Percentiles rank a stretch among this genome's conserved stretches.
These are phyloP conservation scores for Hepsetus odoe DNA, from an alignment of 2,113 vertebrate species.

Conservation along the genomic window DNA sequence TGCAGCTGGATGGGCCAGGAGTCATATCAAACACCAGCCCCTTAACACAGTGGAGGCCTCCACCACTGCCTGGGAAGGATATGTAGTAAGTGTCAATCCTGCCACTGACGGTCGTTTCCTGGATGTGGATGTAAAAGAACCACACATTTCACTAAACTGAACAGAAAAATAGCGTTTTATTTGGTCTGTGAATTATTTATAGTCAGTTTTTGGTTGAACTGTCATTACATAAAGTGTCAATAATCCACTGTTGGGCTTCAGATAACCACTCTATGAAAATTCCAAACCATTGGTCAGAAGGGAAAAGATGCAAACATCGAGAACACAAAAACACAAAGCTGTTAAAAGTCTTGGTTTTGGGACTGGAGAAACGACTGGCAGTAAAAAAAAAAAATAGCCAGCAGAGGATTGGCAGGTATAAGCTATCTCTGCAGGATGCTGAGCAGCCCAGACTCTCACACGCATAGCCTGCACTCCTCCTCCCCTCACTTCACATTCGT, in stretches of 20 bases:
- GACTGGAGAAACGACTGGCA: slow-evolving; percentile 44
- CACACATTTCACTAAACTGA: not conserved
- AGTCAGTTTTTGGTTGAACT: not conserved
- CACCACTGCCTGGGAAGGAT: not conserved
- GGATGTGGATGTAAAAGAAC: not conserved
- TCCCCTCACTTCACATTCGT: slow-evolving; percentile 49
- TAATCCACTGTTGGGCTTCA: slow-evolving; percentile 4
- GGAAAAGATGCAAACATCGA: slow-evolving; percentile 21
- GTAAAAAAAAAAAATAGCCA: slow-evolving; percentile 36
- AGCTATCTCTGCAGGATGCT: slow-evolving; percentile 51
- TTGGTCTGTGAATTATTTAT: not conserved
- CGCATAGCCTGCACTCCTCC: slow-evolving; percentile 43
- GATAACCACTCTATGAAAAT: slow-evolving; percentile 18
- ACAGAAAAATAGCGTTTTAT: too few species aligned
- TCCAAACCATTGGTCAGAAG: slow-evolving; percentile 29
- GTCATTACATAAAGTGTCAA: not conserved
- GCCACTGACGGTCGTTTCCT: not conserved
- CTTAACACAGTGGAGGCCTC: not conserved
- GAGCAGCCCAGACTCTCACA: slow-evolving; percentile 50
- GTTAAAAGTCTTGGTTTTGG: slow-evolving; percentile 44
- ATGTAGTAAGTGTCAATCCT: not conserved
- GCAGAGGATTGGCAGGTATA: slow-evolving; percentile 56
- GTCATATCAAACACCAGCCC: slow-evolving; percentile 27
- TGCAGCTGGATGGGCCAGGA: slow-evolving; percentile 29
- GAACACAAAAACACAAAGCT: slow-evolving; percentile 29